A percentile compares a stretch with the other conserved stretches of the same genome.
These are phyloP conservation scores for Psilopogon haemacephalus DNA, from an alignment of 2,113 vertebrate genomes.

Conservation along the genomic window DNA sequence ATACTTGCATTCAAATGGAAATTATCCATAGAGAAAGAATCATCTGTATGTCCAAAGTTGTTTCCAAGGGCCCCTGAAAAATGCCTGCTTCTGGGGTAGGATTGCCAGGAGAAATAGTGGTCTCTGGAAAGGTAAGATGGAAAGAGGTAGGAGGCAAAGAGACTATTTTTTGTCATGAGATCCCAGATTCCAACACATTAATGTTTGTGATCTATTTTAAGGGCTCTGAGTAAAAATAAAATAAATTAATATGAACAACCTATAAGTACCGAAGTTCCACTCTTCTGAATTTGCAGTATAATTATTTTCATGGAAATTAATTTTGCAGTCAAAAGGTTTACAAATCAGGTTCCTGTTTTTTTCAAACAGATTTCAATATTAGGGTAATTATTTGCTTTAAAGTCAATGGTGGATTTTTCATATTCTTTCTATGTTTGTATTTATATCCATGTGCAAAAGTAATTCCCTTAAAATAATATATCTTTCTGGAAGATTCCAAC, in stretches of 20 bases:
- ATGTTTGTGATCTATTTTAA: background rate
- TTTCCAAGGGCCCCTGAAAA: background rate
- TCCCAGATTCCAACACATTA: background rate
- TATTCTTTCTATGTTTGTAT: background rate
- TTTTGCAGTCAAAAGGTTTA: background rate
- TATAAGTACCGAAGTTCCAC: background rate
- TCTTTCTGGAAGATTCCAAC: background rate
- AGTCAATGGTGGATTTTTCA: background rate
- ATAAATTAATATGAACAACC: background rate
- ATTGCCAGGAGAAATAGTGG: background rate
- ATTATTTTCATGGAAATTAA: conserved; percentile 19
- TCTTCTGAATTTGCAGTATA: background rate
- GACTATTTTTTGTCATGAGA: background rate
- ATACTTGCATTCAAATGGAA: background rate
- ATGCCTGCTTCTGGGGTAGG: background rate
- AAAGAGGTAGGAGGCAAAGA: background rate
- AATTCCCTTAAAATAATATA: background rate
- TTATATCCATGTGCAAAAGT: background rate
- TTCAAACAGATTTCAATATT: background rate
- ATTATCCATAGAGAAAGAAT: background rate
- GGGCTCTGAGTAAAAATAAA: background rate
- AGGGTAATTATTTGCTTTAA: background rate
- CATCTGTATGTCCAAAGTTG: background rate
- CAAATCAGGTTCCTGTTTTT: background rate
- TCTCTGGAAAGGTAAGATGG: background rate